Percentiles rank a stretch among this genome's conserved stretches.
Evolutionary conservation across 1,140 invertebrate species (phyloP).

Genomic region (Linepithema humile): DNA sequence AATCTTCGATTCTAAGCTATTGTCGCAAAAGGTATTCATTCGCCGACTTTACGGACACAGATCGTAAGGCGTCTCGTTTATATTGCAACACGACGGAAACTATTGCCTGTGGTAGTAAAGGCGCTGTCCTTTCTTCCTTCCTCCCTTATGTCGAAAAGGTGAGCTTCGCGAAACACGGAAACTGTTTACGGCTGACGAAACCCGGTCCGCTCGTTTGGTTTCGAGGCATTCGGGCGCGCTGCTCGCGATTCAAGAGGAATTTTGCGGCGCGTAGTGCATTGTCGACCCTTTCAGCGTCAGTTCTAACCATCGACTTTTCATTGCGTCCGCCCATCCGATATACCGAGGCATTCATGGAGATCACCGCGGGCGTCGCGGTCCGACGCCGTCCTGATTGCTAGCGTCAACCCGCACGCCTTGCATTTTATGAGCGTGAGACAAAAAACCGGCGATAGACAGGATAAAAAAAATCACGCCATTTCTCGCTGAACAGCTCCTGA

Average conservation of each 20-base stretch:
- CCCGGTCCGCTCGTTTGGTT: conserved; percentile 20
- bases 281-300: conserved; percentile 16
- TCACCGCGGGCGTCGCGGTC: conserved; percentile 17
- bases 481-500: neutral
- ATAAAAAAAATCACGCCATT: conserved; percentile 13
- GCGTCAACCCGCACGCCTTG: neutral
- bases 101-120: neutral
- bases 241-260: conserved; percentile 10
- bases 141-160: neutral
- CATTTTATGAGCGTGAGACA: neutral
- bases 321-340: neutral
- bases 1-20: neutral
- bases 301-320: neutral
- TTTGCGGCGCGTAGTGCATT: neutral
- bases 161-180: conserved; percentile 9
- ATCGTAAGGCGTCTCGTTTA: conserved; percentile 9
- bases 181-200: conserved; percentile 5
- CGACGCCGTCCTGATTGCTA: conserved; percentile 43
- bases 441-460: neutral
- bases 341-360: conserved; percentile 4
- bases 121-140: neutral
- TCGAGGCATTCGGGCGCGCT: neutral
- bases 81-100: neutral
- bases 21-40: neutral
- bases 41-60: neutral